Percentiles rank a stretch among this genome's conserved stretches.
Conservation (phyloP, 2,113 vertebrate species). For the Larimichthys polyactis region DNA sequence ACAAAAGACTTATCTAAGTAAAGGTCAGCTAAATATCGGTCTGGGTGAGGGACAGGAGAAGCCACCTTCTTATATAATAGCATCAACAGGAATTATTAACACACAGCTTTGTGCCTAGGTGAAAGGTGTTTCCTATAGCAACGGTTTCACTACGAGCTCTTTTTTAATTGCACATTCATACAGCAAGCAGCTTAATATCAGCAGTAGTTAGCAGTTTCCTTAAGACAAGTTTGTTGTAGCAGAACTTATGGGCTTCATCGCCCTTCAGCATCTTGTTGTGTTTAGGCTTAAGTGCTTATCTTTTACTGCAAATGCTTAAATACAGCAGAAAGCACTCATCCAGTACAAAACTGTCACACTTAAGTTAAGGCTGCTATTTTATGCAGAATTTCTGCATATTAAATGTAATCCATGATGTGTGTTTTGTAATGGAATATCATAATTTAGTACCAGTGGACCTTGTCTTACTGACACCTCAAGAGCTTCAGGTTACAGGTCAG, state of each 20-base stretch:
- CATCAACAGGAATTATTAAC: conserved; percentile 23
- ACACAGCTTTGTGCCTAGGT: conserved; percentile 8
- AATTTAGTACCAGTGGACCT: background rate
- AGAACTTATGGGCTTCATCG: conserved; percentile 22
- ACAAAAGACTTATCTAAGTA: conserved; percentile 10
- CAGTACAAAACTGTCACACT: background rate
- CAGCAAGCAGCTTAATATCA: conserved; percentile 22
- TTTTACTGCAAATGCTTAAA: background rate
- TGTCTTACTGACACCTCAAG: background rate
- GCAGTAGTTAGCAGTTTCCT: conserved; percentile 33
- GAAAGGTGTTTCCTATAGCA: conserved; percentile 31
- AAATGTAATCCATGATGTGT: background rate
- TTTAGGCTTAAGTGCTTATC: background rate
- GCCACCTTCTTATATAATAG: conserved; percentile 9
- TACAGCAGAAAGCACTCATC: background rate
- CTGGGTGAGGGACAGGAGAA: background rate
- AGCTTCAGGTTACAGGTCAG: background rate
- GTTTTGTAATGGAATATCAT: background rate
- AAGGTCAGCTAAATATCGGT: conserved; percentile 31
- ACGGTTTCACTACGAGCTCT: conserved; percentile 11
- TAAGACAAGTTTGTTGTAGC: conserved; percentile 21
- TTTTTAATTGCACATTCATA: conserved; percentile 36
- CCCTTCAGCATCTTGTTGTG: conserved; percentile 7
- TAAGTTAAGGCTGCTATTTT: background rate
- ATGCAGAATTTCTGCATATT: background rate